phyloP scores from a whole-genome alignment of 2,113 vertebrate species.

The Lynx canadensis region DNA sequence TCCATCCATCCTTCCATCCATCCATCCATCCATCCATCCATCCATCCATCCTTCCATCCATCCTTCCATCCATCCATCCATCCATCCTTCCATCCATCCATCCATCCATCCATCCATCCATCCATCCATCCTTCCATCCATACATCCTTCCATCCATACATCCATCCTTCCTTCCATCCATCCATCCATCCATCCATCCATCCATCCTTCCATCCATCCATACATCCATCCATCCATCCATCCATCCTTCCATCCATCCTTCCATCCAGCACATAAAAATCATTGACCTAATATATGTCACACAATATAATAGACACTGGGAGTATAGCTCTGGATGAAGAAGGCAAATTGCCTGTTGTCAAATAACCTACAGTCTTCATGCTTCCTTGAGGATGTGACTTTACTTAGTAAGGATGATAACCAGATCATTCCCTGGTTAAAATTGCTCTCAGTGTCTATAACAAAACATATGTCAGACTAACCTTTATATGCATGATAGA shows the following conservation, averaged over 20 bases:
- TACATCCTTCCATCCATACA: no score
- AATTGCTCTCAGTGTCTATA: background rate
- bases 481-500: background rate
- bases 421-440: background rate
- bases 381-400: background rate
- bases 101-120: background rate
- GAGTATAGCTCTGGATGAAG: background rate
- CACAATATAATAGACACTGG: background rate
- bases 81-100: no score
- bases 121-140: no score
- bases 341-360: background rate
- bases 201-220: no score
- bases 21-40: background rate
- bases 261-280: background rate
- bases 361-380: background rate
- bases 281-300: background rate
- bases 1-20: background rate
- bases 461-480: background rate
- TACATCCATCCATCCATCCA: no score
- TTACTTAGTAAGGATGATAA: background rate
- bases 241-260: background rate
- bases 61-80: no score
- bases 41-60: no score
- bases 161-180: no score
- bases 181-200: background rate